Percentiles rank a stretch among this genome's conserved stretches.
Conservation (phyloP, 2,113 vertebrate species). For the Sander lucioperca region DNA sequence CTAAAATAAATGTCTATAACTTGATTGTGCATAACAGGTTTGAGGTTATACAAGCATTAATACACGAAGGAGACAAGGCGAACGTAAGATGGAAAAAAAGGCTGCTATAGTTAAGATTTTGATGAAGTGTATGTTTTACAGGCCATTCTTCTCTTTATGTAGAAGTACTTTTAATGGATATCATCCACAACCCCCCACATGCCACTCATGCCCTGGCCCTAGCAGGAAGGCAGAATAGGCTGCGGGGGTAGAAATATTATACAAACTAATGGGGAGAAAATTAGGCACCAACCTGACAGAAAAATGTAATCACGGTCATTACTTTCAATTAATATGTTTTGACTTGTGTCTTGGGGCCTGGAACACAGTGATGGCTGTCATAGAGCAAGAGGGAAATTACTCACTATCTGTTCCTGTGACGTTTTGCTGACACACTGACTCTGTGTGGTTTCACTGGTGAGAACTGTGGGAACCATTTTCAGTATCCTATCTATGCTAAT, state of each 20-base stretch:
- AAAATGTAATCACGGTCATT: constrained; percentile 71
- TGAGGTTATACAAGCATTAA: too few relatives aligned
- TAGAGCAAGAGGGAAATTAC: constrained; percentile 37
- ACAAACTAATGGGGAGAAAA: constrained; percentile 60
- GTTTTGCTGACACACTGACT: constrained; percentile 56
- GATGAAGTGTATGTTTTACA: neutral
- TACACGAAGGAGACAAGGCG: too few relatives aligned
- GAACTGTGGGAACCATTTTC: constrained; percentile 13
- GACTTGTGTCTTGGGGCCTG: constrained; percentile 65
- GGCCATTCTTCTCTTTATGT: constrained; percentile 7
- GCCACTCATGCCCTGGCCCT: constrained; percentile 8
- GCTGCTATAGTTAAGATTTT: neutral
- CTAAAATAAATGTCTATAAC: too few relatives aligned
- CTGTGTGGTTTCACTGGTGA: constrained; percentile 39
- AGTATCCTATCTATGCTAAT: constrained; percentile 34
- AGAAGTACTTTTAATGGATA: constrained; percentile 16
- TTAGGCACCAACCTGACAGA: constrained; percentile 58
- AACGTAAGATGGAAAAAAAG: too few relatives aligned
- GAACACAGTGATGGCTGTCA: constrained; percentile 39
- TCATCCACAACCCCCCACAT: neutral
- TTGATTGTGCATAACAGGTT: too few relatives aligned
- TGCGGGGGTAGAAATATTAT: constrained; percentile 54
- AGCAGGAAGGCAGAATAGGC: constrained; percentile 37
- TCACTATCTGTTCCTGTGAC: constrained; percentile 53
- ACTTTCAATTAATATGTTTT: constrained; percentile 72